A percentile compares a stretch with the other conserved stretches of the same genome.
These are phyloP conservation scores for Semicossyphus pulcher DNA, from an alignment of 2,113 vertebrate species.

Conservation along the genomic window DNA sequence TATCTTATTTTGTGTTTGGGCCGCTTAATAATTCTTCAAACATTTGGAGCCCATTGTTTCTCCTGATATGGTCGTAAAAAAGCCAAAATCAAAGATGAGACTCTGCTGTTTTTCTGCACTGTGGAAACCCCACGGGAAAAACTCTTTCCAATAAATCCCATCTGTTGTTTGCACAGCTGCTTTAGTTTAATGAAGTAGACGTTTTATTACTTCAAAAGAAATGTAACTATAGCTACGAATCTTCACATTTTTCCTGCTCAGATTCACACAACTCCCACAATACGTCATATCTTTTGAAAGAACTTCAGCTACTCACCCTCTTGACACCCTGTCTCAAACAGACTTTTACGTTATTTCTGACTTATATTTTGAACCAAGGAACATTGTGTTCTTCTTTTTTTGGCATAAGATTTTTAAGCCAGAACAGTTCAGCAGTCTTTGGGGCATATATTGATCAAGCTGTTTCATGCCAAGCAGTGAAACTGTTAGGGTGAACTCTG, in stretches of 20 bases:
- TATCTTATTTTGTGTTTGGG: conserved; percentile 13
- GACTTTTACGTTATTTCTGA: conserved; percentile 1
- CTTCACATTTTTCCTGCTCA: conserved; percentile 41
- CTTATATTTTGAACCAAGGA: background rate
- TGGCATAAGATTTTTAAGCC: background rate
- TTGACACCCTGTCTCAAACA: background rate
- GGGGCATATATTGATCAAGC: background rate
- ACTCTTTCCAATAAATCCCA: conserved; percentile 28
- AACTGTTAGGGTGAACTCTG: background rate
- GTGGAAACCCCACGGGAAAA: conserved; percentile 25
- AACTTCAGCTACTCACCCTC: background rate
- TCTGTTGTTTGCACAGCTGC: conserved; percentile 58
- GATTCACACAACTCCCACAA: conserved; percentile 39
- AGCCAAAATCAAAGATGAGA: conserved; percentile 30
- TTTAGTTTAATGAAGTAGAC: conserved; percentile 37
- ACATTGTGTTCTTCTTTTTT: background rate
- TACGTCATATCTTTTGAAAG: background rate
- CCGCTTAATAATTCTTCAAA: conserved; percentile 34
- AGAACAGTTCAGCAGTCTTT: background rate
- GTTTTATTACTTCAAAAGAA: conserved; percentile 16
- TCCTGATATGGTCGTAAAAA: conserved; percentile 18
- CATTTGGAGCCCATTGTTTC: conserved; percentile 34
- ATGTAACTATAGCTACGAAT: conserved; percentile 28
- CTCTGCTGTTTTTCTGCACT: conserved; percentile 24
- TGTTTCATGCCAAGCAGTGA: background rate